These are phyloP conservation scores for Hiodon tergisus DNA, from an alignment of 2,113 vertebrate genomes.

Conservation along the genomic window DNA sequence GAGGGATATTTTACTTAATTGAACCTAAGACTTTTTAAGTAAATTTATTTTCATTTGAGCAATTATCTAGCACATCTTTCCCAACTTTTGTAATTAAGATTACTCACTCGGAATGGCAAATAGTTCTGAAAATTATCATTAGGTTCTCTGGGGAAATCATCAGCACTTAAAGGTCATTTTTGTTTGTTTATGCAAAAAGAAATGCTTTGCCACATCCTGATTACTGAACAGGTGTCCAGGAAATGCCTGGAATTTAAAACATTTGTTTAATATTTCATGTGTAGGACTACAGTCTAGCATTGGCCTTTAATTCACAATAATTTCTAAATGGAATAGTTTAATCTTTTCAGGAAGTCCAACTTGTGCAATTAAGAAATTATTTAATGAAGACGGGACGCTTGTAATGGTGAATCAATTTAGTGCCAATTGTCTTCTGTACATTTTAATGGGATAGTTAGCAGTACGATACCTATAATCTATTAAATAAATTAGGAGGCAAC, in stretches of 20 bases:
- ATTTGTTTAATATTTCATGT: background rate
- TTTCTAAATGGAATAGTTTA: no score
- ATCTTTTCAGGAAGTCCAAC: background rate
- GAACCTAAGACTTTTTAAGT: conserved; percentile 56
- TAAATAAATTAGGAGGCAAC: conserved; percentile 2
- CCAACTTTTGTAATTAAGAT: conserved; percentile 64
- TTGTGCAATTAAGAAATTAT: background rate
- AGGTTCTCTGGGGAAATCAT: conserved; percentile 56
- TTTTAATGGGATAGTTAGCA: no score
- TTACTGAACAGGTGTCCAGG: conserved; percentile 41
- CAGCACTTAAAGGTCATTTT: conserved; percentile 64
- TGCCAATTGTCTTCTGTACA: no score
- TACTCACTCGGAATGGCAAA: conserved; percentile 53
- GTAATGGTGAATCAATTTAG: background rate
- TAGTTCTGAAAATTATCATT: conserved; percentile 65
- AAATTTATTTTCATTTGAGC: conserved; percentile 63
- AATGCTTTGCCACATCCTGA: conserved; percentile 26
- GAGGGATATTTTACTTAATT: conserved; percentile 42
- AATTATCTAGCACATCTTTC: conserved; percentile 41
- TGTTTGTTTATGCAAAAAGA: conserved; percentile 32
- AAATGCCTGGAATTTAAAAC: conserved; percentile 34
- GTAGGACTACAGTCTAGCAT: no score
- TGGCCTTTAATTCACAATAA: no score
- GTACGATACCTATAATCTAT: no score
- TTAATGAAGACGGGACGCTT: background rate